phyloP scores from a whole-genome alignment of 2,113 vertebrate species.

The Phrynosoma platyrhinos region DNA sequence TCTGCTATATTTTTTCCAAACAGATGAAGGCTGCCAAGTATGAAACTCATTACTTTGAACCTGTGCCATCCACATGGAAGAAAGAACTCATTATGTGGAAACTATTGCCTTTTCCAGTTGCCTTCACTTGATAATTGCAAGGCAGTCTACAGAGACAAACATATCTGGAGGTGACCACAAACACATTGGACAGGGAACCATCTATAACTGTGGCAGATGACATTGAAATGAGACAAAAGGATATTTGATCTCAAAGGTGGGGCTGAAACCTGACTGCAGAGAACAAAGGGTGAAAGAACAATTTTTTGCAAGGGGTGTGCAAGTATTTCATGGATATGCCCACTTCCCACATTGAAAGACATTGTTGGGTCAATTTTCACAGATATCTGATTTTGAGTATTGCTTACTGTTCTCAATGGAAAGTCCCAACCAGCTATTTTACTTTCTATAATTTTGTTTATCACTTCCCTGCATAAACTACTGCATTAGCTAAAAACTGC shows the following conservation, averaged over 20 bases:
- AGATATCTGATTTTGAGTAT: not conserved
- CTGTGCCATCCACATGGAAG: slow-evolving; percentile 10
- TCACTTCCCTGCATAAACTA: not conserved
- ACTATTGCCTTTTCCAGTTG: slow-evolving; percentile 16
- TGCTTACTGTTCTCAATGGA: not conserved
- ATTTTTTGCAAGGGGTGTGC: not conserved
- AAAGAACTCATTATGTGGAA: slow-evolving; percentile 24
- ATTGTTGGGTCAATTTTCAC: not conserved
- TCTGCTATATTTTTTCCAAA: not conserved
- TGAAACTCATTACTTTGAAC: not conserved
- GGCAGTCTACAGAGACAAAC: not conserved
- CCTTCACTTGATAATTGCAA: not conserved
- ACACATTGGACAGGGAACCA: not conserved
- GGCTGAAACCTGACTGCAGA: not conserved
- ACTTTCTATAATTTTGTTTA: not conserved
- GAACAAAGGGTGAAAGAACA: not conserved
- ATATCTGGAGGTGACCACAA: not conserved
- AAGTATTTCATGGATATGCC: too few species aligned
- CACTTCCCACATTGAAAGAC: not conserved
- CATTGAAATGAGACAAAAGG: not conserved
- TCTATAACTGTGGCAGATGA: not conserved
- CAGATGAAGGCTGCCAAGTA: not conserved
- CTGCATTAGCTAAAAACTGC: not conserved
- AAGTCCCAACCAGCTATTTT: not conserved
- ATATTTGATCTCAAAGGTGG: not conserved